phyloP scores from a whole-genome alignment of 1,140 invertebrate species.

The Habropoda laboriosa region DNA sequence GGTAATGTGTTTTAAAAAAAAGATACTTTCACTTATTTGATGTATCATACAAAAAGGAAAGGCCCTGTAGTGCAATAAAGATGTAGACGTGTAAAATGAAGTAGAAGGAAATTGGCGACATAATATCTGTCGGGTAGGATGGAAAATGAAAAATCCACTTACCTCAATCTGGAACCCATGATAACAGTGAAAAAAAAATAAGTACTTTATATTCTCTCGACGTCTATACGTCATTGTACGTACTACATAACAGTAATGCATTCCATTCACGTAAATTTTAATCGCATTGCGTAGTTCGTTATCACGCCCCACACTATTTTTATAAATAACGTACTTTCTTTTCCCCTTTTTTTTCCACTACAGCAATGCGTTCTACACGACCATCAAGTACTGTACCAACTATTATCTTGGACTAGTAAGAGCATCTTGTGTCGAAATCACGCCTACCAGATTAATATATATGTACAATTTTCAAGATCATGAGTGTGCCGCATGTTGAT shows the following conservation, averaged over 20 bases:
- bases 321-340: neutral
- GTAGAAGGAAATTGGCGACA: neutral
- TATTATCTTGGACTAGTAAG: slow-evolving; percentile 11
- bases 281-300: neutral
- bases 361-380: neutral
- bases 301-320: neutral
- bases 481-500: neutral
- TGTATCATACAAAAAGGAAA: neutral
- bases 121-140: neutral
- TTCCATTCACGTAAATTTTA: slow-evolving; percentile 52
- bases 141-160: slow-evolving; percentile 44
- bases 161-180: slow-evolving; percentile 80
- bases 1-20: neutral
- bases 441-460: slow-evolving; percentile 22
- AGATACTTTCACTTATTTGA: slow-evolving; percentile 28
- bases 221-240: slow-evolving; percentile 69
- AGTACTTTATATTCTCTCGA: slow-evolving; percentile 50
- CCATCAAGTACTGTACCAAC: neutral
- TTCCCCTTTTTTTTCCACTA: neutral
- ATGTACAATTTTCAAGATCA: neutral
- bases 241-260: slow-evolving; percentile 54
- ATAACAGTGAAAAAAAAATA: slow-evolving; percentile 69
- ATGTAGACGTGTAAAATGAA: neutral
- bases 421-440: slow-evolving; percentile 24
- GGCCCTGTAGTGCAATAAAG: too few relatives aligned